phyloP scores from a whole-genome alignment of 2,888 invertebrate species.

The Dynastes grantii region DNA sequence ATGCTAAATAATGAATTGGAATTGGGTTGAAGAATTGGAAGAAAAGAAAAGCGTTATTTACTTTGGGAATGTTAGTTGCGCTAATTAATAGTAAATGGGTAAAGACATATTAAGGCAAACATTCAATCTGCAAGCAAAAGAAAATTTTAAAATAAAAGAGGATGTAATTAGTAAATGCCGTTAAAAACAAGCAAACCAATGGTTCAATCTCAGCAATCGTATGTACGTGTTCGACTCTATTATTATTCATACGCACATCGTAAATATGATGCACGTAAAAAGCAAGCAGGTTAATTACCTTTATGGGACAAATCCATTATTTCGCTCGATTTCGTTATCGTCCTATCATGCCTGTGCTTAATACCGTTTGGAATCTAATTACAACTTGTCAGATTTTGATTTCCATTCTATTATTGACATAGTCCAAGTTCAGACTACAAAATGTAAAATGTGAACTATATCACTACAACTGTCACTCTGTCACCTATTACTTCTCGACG shows the following conservation, averaged over 20 bases:
- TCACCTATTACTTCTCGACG: too few relatives aligned
- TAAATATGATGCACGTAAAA: neutral
- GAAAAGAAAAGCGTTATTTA: conserved; percentile 14
- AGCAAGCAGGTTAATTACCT: conserved; percentile 12
- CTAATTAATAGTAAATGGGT: conserved; percentile 2
- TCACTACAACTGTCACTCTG: too few relatives aligned
- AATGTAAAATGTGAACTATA: too few relatives aligned
- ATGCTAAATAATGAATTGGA: conserved; percentile 18
- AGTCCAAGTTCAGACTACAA: too few relatives aligned
- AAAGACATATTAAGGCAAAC: conserved; percentile 28
- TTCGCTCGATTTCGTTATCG: conserved; percentile 29
- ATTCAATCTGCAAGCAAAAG: conserved; percentile 50
- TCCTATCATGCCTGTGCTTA: conserved; percentile 19
- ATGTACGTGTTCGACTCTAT: neutral
- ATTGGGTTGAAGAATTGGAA: conserved; percentile 28
- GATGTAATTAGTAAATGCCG: conserved; percentile 8
- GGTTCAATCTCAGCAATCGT: neutral
- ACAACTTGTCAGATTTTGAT: conserved; percentile 19
- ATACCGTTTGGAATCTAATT: neutral
- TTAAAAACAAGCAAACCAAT: neutral
- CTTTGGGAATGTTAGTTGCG: conserved; percentile 21
- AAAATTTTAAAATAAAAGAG: conserved; percentile 36
- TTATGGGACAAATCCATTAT: conserved; percentile 37
- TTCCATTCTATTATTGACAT: conserved; percentile 23
- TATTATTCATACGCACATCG: neutral